A percentile compares a stretch with the other conserved stretches of the same genome.
phyloP scores from a whole-genome alignment of 2,113 vertebrate genomes.

The Zosterops lateralis region DNA sequence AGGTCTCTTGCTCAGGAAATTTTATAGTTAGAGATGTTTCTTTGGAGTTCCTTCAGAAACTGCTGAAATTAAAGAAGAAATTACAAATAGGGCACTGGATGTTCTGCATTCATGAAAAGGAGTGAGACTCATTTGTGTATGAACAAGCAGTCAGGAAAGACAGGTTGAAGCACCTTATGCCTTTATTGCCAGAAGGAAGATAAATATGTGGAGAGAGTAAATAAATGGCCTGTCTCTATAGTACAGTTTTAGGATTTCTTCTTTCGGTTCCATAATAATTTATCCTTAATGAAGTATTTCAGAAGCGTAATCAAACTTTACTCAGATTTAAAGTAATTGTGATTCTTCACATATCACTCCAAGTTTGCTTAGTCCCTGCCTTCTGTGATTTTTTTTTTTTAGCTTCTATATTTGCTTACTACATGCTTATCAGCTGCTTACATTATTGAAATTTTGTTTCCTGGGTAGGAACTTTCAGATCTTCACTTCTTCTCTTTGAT shows the following conservation, averaged over 20 bases:
- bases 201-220: not conserved
- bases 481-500: conserved; percentile 49
- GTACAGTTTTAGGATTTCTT: not conserved
- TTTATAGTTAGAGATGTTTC: not conserved
- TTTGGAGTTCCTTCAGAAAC: not conserved
- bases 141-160: not conserved
- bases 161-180: not conserved
- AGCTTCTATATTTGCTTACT: not conserved
- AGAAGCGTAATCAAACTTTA: not conserved
- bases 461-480: conserved; percentile 18
- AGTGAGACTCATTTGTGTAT: not conserved
- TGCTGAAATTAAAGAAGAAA: not conserved
- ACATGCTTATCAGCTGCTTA: conserved; percentile 34
- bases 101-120: not conserved
- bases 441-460: conserved; percentile 59
- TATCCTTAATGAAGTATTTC: not conserved
- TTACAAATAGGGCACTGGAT: not conserved
- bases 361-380: not conserved
- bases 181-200: not conserved
- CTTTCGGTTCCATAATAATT: not conserved
- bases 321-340: not conserved
- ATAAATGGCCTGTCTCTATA: not conserved
- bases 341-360: not conserved
- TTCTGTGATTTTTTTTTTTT: not conserved
- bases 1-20: not conserved